Percentiles rank a stretch among this genome's conserved stretches.
Evolutionary conservation across 2,113 vertebrate species (phyloP).

Genomic region (Oceanodroma tethys): DNA sequence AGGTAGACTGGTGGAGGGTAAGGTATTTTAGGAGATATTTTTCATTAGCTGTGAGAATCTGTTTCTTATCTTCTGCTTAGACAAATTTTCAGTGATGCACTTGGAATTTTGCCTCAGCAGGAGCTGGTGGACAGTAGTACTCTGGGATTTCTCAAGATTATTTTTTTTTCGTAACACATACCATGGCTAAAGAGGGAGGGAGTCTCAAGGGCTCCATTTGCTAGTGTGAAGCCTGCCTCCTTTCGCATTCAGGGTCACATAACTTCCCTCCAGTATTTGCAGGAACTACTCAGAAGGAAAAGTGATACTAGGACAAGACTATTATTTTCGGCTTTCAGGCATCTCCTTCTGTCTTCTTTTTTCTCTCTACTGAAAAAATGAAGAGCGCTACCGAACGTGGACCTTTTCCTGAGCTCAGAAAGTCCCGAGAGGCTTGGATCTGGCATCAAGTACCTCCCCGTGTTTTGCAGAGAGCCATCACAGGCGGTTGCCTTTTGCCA

Average conservation of each 20-base stretch:
- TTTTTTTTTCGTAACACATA: background rate
- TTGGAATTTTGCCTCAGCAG: background rate
- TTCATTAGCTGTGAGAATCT: background rate
- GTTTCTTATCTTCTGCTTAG: background rate
- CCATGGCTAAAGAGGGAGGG: background rate
- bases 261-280: background rate
- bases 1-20: background rate
- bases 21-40: background rate
- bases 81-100: background rate
- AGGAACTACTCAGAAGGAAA: conserved; percentile 16
- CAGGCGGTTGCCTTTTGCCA: background rate
- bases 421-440: background rate
- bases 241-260: background rate
- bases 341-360: background rate
- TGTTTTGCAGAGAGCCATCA: background rate
- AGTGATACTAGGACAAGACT: background rate
- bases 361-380: background rate
- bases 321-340: background rate
- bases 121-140: background rate
- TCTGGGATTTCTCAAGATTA: background rate
- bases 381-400: background rate
- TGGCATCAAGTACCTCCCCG: background rate
- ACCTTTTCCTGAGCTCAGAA: background rate
- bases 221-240: background rate
- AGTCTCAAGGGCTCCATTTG: background rate